These are phyloP conservation scores for Porites lobata DNA, from an alignment of 92 coral and sea anemone genomes.

Conservation along the genomic window DNA sequence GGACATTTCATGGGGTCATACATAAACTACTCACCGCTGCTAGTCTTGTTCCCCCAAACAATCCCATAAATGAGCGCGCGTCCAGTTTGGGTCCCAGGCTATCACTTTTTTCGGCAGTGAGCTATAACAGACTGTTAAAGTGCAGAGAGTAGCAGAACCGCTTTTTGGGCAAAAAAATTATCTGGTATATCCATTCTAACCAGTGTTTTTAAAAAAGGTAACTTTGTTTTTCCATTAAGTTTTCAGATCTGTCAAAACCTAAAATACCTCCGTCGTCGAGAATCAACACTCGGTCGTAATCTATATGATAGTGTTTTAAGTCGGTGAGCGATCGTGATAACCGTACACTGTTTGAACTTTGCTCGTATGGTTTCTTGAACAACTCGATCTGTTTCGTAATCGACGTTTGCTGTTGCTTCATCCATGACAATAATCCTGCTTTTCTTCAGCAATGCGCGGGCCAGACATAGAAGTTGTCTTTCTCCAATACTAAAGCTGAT, in stretches of 20 bases:
- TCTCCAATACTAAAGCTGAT: constrained; percentile 17
- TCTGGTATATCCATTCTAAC: no score
- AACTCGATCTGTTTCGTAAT: constrained; percentile 6
- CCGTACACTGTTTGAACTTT: constrained; percentile 6
- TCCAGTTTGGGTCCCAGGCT: no score
- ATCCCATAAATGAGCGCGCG: no score
- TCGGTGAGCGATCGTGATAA: constrained; percentile 21
- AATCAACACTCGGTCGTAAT: constrained; percentile 14
- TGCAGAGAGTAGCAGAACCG: no score
- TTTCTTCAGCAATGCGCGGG: constrained; percentile 3
- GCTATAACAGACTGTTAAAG: no score
- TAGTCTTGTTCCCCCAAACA: no score
- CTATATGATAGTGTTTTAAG: not conserved
- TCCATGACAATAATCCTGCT: constrained; percentile 17
- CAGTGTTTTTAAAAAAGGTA: no score
- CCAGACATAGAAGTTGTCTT: constrained; percentile 18
- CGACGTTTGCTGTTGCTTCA: constrained; percentile 27
- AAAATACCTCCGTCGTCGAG: not conserved
- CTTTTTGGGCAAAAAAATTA: no score
- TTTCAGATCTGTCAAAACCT: not conserved
- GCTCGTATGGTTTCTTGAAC: constrained; percentile 22
- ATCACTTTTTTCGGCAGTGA: no score
- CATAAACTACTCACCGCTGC: no score
- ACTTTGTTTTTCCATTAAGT: not conserved
- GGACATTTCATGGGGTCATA: no score